Conservation (phyloP, 2,888 invertebrate species). For the Acanthoscelides obtectus region DNA sequence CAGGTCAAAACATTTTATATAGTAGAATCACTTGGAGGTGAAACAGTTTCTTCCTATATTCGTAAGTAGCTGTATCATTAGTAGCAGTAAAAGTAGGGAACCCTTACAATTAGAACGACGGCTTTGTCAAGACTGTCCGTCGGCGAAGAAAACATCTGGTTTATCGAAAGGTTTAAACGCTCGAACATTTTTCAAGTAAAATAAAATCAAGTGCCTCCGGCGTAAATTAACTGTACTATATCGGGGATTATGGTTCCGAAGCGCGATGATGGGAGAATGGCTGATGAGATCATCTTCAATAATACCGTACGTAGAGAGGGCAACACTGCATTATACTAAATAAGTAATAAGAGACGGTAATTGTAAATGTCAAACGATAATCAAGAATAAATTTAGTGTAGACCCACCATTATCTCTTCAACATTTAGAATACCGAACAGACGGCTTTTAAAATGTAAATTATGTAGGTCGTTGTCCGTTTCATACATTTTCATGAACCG, state of each 20-base stretch:
- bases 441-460: background rate
- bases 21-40: too few species aligned
- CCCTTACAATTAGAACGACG: too few species aligned
- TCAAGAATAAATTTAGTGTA: background rate
- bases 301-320: slow-evolving; percentile 26
- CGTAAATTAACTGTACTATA: background rate
- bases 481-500: slow-evolving; percentile 1
- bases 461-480: slow-evolving; percentile 8
- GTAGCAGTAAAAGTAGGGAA: too few species aligned
- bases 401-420: background rate
- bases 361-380: background rate
- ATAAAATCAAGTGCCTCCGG: background rate
- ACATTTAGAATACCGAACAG: background rate
- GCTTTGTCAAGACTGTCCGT: too few species aligned
- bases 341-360: background rate
- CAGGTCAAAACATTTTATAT: too few species aligned
- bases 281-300: slow-evolving; percentile 40
- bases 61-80: too few species aligned
- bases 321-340: background rate
- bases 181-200: background rate
- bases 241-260: background rate
- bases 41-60: too few species aligned
- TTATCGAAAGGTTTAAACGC: too few species aligned
- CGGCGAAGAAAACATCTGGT: too few species aligned
- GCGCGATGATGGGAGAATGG: background rate